Conservation (phyloP, 2,888 invertebrate genomes). For the Eristalis pertinax region DNA sequence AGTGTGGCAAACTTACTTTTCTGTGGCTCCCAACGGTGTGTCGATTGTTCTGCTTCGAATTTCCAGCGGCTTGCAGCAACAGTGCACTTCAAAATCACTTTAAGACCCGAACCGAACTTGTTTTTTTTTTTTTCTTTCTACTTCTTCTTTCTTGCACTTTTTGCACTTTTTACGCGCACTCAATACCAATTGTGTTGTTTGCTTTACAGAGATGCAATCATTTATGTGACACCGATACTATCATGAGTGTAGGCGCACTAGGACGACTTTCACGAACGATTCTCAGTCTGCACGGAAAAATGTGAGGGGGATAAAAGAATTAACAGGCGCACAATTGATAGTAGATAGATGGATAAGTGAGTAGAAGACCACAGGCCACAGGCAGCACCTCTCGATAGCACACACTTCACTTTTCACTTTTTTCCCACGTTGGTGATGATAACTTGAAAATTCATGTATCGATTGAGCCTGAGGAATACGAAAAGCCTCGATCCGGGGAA, state of each 20-base stretch:
- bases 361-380: constrained; percentile 19
- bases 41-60: constrained; percentile 21
- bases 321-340: constrained; percentile 3
- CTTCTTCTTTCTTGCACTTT: not conserved
- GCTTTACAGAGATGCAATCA: constrained; percentile 25
- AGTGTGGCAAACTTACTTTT: constrained; percentile 42
- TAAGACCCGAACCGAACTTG: constrained; percentile 22
- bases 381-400: too few species aligned
- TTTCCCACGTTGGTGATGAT: constrained; percentile 34
- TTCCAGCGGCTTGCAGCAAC: constrained; percentile 21
- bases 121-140: constrained; percentile 38
- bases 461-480: constrained; percentile 65
- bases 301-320: constrained; percentile 9
- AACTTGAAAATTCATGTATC: constrained; percentile 70
- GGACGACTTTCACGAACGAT: constrained; percentile 5
- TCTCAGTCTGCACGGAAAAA: constrained; percentile 30
- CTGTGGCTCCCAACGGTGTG: constrained; percentile 25
- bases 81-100: constrained; percentile 32
- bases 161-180: constrained; percentile 30
- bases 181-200: constrained; percentile 17
- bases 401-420: constrained; percentile 49
- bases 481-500: constrained; percentile 68
- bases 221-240: constrained; percentile 23
- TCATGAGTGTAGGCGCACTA: constrained; percentile 12
- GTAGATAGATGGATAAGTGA: not conserved